phyloP scores from a whole-genome alignment of 2,888 invertebrate genomes.

The Torymus texanus region DNA sequence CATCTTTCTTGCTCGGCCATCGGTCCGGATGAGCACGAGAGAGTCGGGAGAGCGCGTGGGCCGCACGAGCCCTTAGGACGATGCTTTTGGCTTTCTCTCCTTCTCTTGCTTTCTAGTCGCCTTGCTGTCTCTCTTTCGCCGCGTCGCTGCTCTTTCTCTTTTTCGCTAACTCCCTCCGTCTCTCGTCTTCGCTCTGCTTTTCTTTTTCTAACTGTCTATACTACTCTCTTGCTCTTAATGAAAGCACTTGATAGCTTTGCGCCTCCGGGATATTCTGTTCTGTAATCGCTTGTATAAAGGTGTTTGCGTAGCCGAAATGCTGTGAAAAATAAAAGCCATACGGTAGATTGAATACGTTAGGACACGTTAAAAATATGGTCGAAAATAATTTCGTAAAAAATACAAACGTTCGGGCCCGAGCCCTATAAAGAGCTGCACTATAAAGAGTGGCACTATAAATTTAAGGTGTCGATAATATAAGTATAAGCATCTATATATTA shows the following conservation, averaged over 20 bases:
- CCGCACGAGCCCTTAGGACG: constrained; percentile 68
- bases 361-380: too few relatives aligned
- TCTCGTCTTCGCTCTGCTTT: background rate
- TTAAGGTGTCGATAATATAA: too few relatives aligned
- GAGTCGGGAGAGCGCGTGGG: constrained; percentile 70
- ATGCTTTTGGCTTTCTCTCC: constrained; percentile 48
- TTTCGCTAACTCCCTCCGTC: background rate
- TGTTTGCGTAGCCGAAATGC: background rate
- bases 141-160: background rate
- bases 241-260: constrained; percentile 50
- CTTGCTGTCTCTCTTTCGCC: background rate
- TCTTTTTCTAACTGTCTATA: constrained; percentile 42
- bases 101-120: constrained; percentile 20
- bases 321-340: constrained; percentile 9
- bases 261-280: constrained; percentile 22
- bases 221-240: constrained; percentile 33
- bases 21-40: constrained; percentile 57
- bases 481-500: too few relatives aligned
- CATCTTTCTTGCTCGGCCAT: constrained; percentile 38
- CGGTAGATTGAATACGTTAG: background rate
- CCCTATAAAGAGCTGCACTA: too few relatives aligned
- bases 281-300: constrained; percentile 5
- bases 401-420: too few relatives aligned
- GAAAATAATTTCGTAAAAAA: too few relatives aligned
- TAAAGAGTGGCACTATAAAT: too few relatives aligned